Conservation (phyloP, 2,888 invertebrate genomes). For the Nomada flava region DNA sequence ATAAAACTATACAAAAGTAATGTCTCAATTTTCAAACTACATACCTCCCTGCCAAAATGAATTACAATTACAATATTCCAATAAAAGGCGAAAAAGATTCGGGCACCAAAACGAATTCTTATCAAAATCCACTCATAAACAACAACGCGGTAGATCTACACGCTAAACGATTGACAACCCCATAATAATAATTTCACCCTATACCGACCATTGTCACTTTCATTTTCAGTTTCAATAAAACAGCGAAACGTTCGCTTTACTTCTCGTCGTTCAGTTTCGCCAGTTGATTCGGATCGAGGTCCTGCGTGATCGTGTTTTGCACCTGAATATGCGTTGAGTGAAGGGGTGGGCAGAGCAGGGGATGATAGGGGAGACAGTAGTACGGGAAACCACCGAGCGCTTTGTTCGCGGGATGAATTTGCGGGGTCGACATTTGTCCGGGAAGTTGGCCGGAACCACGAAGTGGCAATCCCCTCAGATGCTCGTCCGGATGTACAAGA, state of each 20-base stretch:
- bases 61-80: neutral
- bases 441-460: constrained; percentile 79
- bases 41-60: neutral
- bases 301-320: constrained; percentile 74
- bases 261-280: constrained; percentile 78
- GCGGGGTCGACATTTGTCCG: constrained; percentile 78
- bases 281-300: constrained; percentile 77
- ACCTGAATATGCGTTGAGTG: constrained; percentile 80
- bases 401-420: constrained; percentile 80
- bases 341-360: constrained; percentile 79
- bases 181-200: neutral
- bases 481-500: constrained; percentile 87
- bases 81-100: neutral
- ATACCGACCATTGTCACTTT: neutral
- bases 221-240: neutral
- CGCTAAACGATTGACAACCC: neutral
- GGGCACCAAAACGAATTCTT: neutral
- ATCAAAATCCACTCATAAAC: neutral
- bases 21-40: too few relatives aligned
- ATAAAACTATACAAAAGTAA: neutral
- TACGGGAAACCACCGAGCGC: constrained; percentile 80
- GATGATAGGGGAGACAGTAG: constrained; percentile 82
- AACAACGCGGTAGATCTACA: neutral
- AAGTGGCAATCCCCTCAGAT: constrained; percentile 80
- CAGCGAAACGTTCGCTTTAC: constrained; percentile 47